A percentile compares a stretch with the other conserved stretches of the same genome.
Conservation (phyloP, 2,797 vertebrate species). For the Cossypha heuglini region DNA sequence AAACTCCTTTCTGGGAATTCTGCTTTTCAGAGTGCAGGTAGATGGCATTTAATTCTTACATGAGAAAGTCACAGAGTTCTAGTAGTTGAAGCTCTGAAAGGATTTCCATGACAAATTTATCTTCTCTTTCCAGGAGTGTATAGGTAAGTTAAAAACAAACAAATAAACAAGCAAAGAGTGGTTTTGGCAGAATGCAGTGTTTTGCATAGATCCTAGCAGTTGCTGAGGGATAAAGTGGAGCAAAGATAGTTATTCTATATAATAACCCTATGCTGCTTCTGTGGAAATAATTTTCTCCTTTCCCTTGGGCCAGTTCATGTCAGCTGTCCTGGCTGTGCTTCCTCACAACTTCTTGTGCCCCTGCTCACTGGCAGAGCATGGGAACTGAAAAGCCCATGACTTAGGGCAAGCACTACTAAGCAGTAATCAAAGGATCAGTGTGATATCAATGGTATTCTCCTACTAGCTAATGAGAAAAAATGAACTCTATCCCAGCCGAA, state of each 20-base stretch:
- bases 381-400: neutral
- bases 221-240: neutral
- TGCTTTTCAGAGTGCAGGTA: neutral
- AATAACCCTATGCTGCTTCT: neutral
- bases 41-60: neutral
- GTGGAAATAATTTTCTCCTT: neutral
- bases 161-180: neutral
- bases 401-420: neutral
- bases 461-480: neutral
- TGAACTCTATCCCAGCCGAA: neutral
- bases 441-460: neutral
- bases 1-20: neutral
- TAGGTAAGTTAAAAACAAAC: neutral
- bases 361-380: neutral
- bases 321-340: neutral
- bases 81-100: neutral
- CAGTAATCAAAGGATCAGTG: neutral
- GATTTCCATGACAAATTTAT: neutral
- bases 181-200: neutral
- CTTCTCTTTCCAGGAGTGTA: neutral
- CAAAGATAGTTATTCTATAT: neutral
- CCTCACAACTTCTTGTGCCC: neutral
- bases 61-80: neutral
- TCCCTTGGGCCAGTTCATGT: neutral
- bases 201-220: neutral